Evolutionary conservation across 2,113 vertebrate species (phyloP).

Genomic region (Vulpes vulpes): DNA sequence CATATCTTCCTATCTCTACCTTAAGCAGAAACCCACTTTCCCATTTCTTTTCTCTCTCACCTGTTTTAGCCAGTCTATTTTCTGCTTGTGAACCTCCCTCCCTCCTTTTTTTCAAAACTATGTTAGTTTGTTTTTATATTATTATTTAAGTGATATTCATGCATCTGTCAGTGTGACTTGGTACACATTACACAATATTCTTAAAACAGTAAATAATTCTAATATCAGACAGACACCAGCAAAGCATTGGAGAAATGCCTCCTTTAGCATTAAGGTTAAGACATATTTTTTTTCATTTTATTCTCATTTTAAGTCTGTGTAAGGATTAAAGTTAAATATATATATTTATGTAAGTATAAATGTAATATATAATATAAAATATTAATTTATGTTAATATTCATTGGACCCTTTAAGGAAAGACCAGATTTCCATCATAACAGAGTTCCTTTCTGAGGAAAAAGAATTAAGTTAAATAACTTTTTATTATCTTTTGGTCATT

Average conservation of each 20-base stretch:
- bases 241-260: neutral
- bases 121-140: constrained; percentile 62
- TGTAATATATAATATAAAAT: no score
- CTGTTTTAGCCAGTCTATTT: constrained; percentile 62
- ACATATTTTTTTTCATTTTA: neutral
- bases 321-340: constrained; percentile 11
- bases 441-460: neutral
- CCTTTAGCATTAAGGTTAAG: neutral
- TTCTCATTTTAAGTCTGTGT: neutral
- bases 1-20: neutral
- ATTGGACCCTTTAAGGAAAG: constrained; percentile 11
- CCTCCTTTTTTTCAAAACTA: neutral
- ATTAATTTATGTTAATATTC: neutral
- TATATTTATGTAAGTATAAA: no score
- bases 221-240: neutral
- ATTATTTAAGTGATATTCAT: constrained; percentile 46
- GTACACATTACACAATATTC: constrained; percentile 24
- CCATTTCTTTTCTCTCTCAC: constrained; percentile 54
- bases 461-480: neutral
- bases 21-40: neutral
- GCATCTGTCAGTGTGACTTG: neutral
- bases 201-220: constrained; percentile 23
- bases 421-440: neutral
- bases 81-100: neutral
- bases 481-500: constrained; percentile 55